These are phyloP conservation scores for Orientallactaga bullata DNA, from an alignment of 2,113 vertebrate genomes.

Conservation along the genomic window DNA sequence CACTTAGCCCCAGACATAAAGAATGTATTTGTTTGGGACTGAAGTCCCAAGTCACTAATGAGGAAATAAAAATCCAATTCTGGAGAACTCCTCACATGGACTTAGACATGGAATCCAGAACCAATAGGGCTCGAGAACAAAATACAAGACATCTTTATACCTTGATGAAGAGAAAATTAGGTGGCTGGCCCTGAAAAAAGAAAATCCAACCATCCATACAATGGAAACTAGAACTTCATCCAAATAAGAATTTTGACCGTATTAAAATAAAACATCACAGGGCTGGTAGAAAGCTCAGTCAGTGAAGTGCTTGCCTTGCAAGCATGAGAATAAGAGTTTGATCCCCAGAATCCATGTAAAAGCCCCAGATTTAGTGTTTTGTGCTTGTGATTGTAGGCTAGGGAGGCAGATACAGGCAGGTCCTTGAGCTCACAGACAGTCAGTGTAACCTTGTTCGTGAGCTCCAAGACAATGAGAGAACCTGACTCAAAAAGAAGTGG, in stretches of 20 bases:
- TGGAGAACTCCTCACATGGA: neutral
- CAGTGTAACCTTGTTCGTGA: no score
- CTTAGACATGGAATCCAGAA: neutral
- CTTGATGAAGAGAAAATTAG: neutral
- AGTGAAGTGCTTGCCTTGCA: no score
- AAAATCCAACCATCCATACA: neutral
- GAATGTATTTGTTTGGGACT: neutral
- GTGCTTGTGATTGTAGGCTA: no score
- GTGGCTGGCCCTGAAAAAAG: neutral
- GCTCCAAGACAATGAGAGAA: no score
- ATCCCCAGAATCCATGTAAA: no score
- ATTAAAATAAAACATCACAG: neutral
- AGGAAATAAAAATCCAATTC: neutral
- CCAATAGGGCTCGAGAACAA: neutral
- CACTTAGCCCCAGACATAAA: neutral
- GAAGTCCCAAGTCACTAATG: neutral
- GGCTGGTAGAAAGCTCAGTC: no score
- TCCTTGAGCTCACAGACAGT: no score
- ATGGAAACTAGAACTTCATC: neutral
- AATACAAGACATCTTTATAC: neutral
- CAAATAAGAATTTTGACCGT: slow-evolving; percentile 24
- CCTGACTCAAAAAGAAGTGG: no score
- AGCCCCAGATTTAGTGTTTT: neutral
- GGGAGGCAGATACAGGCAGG: no score
- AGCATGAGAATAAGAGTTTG: no score